phyloP scores from a whole-genome alignment of 2,797 vertebrate genomes.

The Ctenopoma kingsleyae region DNA sequence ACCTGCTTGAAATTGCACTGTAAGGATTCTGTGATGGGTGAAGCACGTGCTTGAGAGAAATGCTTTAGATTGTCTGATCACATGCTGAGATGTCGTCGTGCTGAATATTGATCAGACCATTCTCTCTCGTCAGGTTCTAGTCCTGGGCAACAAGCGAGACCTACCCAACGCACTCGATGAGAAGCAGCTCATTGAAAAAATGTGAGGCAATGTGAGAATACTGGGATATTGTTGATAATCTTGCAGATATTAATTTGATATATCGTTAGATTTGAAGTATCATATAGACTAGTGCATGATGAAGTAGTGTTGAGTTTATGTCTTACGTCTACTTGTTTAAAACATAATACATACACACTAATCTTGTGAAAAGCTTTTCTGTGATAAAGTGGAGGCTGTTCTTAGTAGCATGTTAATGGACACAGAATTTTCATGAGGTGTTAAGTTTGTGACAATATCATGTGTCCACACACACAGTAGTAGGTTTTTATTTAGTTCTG shows the following conservation, averaged over 20 bases:
- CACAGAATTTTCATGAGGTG: too few relatives aligned
- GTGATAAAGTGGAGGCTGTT: neutral
- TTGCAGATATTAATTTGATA: too few relatives aligned
- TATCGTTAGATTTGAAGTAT: too few relatives aligned
- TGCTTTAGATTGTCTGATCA: conserved; percentile 8
- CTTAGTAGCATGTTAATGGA: neutral
- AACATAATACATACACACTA: too few relatives aligned
- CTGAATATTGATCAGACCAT: conserved; percentile 9
- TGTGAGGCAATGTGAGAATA: conserved; percentile 85
- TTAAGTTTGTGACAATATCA: neutral
- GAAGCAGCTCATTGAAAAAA: conserved; percentile 99
- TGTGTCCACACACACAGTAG: neutral
- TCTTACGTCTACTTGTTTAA: neutral
- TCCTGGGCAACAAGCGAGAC: conserved; percentile 98
- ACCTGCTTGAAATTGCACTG: conserved; percentile 7
- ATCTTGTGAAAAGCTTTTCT: neutral
- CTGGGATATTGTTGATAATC: neutral
- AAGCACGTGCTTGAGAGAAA: conserved; percentile 8
- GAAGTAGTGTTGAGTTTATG: too few relatives aligned
- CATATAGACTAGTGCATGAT: neutral
- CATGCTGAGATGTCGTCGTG: conserved; percentile 10
- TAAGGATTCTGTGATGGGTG: neutral
- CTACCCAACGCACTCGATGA: conserved; percentile 94
- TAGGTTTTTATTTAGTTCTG: neutral
- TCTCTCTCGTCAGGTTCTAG: conserved; percentile 89